phyloP scores from a whole-genome alignment of 1,140 invertebrate species.

The Drosophila nannoptera region DNA sequence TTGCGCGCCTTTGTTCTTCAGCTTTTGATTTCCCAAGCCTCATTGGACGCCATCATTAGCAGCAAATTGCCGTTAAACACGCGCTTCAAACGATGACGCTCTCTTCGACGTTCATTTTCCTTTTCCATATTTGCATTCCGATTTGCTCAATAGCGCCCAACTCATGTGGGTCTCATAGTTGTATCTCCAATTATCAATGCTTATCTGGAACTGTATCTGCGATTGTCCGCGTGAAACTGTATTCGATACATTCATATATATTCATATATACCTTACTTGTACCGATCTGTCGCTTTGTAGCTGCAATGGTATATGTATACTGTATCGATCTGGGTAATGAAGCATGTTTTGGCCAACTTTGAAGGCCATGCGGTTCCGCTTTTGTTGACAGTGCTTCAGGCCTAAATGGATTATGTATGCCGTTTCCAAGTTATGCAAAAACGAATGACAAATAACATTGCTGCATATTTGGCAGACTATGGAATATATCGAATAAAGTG shows the following conservation, averaged over 20 bases:
- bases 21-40: constrained; percentile 8
- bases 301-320: neutral
- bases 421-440: constrained; percentile 33
- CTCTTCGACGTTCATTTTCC: neutral
- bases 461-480: neutral
- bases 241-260: too few species aligned
- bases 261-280: too few species aligned
- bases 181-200: constrained; percentile 11
- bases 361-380: constrained; percentile 30
- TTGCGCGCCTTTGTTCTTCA: constrained; percentile 8
- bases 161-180: neutral
- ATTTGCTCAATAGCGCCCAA: neutral
- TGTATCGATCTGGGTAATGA: constrained; percentile 19
- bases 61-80: constrained; percentile 20
- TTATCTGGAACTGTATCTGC: constrained; percentile 13
- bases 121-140: constrained; percentile 6
- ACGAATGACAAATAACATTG: constrained; percentile 13
- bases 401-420: constrained; percentile 21
- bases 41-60: constrained; percentile 29
- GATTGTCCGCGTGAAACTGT: too few species aligned
- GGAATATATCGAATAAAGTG: neutral
- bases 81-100: constrained; percentile 1
- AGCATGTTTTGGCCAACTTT: constrained; percentile 33
- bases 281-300: neutral
- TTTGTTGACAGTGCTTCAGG: constrained; percentile 27